phyloP scores from a whole-genome alignment of 2,113 vertebrate genomes.

The Paralichthys olivaceus region DNA sequence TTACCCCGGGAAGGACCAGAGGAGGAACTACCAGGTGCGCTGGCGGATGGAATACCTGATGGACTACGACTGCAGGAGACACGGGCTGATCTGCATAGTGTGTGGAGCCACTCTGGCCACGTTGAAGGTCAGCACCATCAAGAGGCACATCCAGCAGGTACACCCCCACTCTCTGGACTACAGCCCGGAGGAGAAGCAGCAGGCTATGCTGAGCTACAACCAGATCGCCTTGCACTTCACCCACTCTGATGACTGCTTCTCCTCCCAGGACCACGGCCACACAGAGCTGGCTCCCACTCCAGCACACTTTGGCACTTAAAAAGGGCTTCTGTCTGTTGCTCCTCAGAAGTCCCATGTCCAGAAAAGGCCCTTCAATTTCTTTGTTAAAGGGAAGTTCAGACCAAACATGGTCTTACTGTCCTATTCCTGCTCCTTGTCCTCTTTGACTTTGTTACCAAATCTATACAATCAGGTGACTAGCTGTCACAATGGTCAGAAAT shows the following conservation, averaged over 20 bases:
- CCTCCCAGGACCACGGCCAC: constrained; percentile 72
- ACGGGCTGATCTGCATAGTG: constrained; percentile 89
- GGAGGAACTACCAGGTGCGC: constrained; percentile 92
- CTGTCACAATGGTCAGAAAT: neutral
- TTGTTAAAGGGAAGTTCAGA: constrained; percentile 17
- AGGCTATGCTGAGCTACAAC: constrained; percentile 85
- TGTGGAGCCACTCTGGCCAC: constrained; percentile 87
- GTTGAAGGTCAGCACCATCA: constrained; percentile 90
- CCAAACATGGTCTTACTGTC: neutral
- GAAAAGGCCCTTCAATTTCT: constrained; percentile 31
- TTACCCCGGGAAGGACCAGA: constrained; percentile 88
- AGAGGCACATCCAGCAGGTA: constrained; percentile 90
- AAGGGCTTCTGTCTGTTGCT: constrained; percentile 32
- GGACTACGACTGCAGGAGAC: constrained; percentile 90
- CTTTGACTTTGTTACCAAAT: neutral
- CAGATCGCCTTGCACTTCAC: constrained; percentile 82
- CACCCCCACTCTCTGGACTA: constrained; percentile 89
- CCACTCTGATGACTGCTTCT: constrained; percentile 82
- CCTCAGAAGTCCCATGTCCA: constrained; percentile 31
- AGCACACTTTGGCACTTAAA: constrained; percentile 63
- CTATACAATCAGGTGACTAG: neutral
- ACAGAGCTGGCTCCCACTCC: constrained; percentile 20
- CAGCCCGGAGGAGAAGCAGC: constrained; percentile 85
- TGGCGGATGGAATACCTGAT: constrained; percentile 92
- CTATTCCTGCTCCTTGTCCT: too few species aligned